A percentile compares a stretch with the other conserved stretches of the same genome.
Evolutionary conservation across 2,797 vertebrate species (phyloP).

Genomic region (Falco concolor): DNA sequence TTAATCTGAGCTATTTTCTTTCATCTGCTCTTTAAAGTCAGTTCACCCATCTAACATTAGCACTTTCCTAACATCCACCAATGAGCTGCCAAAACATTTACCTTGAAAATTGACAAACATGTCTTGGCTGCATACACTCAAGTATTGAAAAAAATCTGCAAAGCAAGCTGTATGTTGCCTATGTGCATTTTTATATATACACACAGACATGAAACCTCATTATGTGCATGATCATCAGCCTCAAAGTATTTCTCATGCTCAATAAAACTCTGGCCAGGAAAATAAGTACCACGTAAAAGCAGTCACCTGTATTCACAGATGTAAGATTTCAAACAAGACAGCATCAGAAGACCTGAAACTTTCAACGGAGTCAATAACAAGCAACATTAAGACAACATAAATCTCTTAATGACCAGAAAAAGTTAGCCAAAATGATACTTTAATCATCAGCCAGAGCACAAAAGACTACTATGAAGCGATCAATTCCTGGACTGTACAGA

Average conservation of each 20-base stretch:
- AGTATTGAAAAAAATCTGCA: background rate
- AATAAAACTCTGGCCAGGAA: background rate
- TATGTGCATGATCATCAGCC: background rate
- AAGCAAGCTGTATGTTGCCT: background rate
- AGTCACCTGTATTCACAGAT: background rate
- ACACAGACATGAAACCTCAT: background rate
- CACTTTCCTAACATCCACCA: background rate
- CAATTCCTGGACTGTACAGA: background rate
- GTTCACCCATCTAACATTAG: background rate
- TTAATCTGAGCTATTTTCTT: background rate
- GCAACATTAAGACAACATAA: background rate
- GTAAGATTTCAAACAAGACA: background rate
- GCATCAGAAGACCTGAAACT: background rate
- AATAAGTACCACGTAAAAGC: background rate
- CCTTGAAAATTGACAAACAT: background rate
- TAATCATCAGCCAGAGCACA: background rate
- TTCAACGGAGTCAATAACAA: background rate
- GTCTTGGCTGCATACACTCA: background rate
- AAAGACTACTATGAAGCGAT: background rate
- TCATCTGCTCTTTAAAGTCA: background rate
- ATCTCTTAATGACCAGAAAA: background rate
- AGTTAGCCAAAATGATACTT: background rate
- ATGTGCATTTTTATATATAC: background rate
- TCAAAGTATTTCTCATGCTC: background rate
- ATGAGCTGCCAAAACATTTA: slow-evolving; percentile 42